These are phyloP conservation scores for Notolepis coatsorum DNA, from an alignment of 2,797 vertebrate species.

Conservation along the genomic window DNA sequence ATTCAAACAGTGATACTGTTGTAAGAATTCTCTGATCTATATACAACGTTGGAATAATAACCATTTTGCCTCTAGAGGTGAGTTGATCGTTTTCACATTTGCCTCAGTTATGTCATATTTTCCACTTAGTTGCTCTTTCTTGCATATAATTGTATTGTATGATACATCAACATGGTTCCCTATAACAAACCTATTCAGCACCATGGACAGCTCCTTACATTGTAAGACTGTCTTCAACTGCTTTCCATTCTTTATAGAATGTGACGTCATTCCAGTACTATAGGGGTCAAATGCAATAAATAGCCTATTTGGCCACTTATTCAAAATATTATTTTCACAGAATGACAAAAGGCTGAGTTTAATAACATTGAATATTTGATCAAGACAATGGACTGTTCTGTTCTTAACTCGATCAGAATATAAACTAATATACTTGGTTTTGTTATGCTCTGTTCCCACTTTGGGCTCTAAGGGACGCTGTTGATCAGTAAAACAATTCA, in stretches of 20 bases:
- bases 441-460: conserved; percentile 21
- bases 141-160: too few relatives aligned
- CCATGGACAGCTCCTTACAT: not conserved
- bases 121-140: not conserved
- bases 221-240: not conserved
- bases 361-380: too few relatives aligned
- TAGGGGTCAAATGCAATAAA: not conserved
- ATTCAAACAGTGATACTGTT: not conserved
- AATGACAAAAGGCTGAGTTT: too few relatives aligned
- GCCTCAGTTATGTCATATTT: not conserved
- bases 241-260: not conserved
- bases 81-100: not conserved
- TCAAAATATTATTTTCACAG: not conserved
- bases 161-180: too few relatives aligned
- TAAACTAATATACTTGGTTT: too few relatives aligned
- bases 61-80: not conserved
- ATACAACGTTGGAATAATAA: not conserved
- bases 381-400: too few relatives aligned
- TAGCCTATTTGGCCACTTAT: not conserved
- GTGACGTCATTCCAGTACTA: not conserved
- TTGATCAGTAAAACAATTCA: conserved; percentile 46
- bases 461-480: conserved; percentile 60
- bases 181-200: too few relatives aligned
- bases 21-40: not conserved
- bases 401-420: too few relatives aligned